A percentile compares a stretch with the other conserved stretches of the same genome.
Conservation (phyloP, 92 coral and sea anemone species). For the Desmophyllum pertusum region DNA sequence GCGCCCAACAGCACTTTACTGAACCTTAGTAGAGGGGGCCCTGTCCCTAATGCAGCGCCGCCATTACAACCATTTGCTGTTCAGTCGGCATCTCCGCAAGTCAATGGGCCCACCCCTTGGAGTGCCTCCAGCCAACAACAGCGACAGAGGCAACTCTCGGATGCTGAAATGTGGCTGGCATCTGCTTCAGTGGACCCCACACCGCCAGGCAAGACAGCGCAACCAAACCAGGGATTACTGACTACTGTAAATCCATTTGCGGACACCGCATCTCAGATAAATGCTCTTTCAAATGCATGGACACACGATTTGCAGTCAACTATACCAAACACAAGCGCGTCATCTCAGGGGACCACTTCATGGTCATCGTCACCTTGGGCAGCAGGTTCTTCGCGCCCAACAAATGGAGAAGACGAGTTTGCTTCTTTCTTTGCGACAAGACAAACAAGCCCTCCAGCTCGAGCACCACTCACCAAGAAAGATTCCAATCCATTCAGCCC, state of each 20-base stretch:
- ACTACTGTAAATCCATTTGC: conserved; percentile 84
- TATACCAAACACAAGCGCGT: conserved; percentile 53
- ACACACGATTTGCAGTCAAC: conserved; percentile 71
- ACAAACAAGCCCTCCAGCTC: conserved; percentile 61
- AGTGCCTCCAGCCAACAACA: conserved; percentile 25
- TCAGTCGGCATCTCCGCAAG: conserved; percentile 40
- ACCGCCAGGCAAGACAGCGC: conserved; percentile 32
- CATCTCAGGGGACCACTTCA: conserved; percentile 38
- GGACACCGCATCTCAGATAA: conserved; percentile 61
- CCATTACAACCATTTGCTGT: conserved; percentile 60
- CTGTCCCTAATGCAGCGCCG: conserved; percentile 34
- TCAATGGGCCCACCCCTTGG: conserved; percentile 30
- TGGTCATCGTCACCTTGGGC: conserved; percentile 35
- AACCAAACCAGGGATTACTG: conserved; percentile 74
- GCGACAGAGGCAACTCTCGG: conserved; percentile 49
- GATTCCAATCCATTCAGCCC: conserved; percentile 50
- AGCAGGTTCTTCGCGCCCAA: conserved; percentile 28
- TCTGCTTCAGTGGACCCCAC: conserved; percentile 69
- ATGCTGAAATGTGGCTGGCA: conserved; percentile 90
- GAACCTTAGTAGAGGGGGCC: conserved; percentile 27
- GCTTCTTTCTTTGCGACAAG: conserved; percentile 64
- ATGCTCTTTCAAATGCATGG: conserved; percentile 89
- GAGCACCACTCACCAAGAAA: conserved; percentile 24
- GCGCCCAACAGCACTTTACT: conserved; percentile 5
- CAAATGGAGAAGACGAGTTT: conserved; percentile 69